phyloP scores from a whole-genome alignment of 1,140 invertebrate species.

The Homalodisca vitripennis region DNA sequence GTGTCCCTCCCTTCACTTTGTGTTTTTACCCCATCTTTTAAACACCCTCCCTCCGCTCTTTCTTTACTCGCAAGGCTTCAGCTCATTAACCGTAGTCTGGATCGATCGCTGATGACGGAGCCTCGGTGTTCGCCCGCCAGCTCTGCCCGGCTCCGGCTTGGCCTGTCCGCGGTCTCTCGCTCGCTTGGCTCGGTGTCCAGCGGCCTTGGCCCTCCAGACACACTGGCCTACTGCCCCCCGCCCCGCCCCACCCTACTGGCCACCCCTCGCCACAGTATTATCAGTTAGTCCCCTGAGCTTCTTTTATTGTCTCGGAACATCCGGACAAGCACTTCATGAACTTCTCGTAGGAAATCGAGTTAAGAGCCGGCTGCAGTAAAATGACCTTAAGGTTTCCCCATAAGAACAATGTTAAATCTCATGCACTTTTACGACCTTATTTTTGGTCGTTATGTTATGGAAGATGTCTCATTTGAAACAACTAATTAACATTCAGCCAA shows the following conservation, averaged over 20 bases:
- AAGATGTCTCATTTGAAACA: too few species aligned
- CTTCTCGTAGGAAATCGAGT: too few species aligned
- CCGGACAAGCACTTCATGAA: too few species aligned
- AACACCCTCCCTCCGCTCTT: constrained; percentile 33
- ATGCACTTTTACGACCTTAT: too few species aligned
- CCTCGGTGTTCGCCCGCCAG: not conserved
- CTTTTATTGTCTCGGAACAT: too few species aligned
- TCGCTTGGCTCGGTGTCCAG: not conserved
- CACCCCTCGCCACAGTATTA: not conserved
- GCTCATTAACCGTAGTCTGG: constrained; percentile 37
- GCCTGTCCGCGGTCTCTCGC: too few species aligned
- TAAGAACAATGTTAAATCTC: too few species aligned
- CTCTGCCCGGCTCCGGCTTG: not conserved
- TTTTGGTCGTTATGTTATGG: too few species aligned
- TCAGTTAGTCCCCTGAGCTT: too few species aligned
- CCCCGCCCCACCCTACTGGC: not conserved
- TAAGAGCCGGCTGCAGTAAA: too few species aligned
- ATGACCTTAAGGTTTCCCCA: too few species aligned
- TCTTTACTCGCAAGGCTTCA: constrained; percentile 36
- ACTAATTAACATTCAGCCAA: too few species aligned
- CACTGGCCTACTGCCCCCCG: constrained; percentile 12
- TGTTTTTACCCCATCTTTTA: constrained; percentile 40
- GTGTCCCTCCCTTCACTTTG: constrained; percentile 38
- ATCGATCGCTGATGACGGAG: constrained; percentile 35
- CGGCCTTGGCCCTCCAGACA: not conserved